These are phyloP conservation scores for Erethizon dorsatum DNA, from an alignment of 2,797 vertebrate genomes.

Conservation along the genomic window DNA sequence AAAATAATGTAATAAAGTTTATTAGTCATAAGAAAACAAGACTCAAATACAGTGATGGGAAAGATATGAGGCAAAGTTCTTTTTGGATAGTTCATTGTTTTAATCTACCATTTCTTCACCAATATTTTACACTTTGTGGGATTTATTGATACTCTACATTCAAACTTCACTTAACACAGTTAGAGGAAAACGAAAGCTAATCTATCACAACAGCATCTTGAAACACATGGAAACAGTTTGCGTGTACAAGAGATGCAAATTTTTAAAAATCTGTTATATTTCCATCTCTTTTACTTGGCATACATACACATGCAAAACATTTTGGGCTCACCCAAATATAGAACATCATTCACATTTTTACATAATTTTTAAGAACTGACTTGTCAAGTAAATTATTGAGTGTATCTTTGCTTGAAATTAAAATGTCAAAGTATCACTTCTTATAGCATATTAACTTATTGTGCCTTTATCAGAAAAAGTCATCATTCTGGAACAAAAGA, in stretches of 20 bases:
- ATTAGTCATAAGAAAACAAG: neutral
- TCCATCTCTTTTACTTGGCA: constrained; percentile 48
- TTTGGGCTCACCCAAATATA: constrained; percentile 37
- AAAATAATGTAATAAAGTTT: neutral
- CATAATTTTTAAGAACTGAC: constrained; percentile 64
- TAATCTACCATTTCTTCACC: neutral
- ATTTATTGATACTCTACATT: neutral
- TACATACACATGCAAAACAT: neutral
- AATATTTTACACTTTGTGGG: neutral
- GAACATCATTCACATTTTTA: constrained; percentile 63
- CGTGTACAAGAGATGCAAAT: neutral
- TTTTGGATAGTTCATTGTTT: neutral
- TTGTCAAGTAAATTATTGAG: constrained; percentile 73
- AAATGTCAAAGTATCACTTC: constrained; percentile 75
- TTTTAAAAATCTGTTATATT: neutral
- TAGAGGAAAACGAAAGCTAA: constrained; percentile 51
- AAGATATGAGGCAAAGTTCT: neutral
- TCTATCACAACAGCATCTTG: neutral
- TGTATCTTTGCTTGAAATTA: constrained; percentile 68
- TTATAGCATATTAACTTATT: constrained; percentile 60
- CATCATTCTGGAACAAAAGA: constrained; percentile 64
- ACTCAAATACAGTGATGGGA: neutral
- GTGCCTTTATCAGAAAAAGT: constrained; percentile 61
- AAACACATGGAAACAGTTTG: neutral
- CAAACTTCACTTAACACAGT: neutral